These are phyloP conservation scores for Hypomesus transpacificus DNA, from an alignment of 2,113 vertebrate species.

Conservation along the genomic window DNA sequence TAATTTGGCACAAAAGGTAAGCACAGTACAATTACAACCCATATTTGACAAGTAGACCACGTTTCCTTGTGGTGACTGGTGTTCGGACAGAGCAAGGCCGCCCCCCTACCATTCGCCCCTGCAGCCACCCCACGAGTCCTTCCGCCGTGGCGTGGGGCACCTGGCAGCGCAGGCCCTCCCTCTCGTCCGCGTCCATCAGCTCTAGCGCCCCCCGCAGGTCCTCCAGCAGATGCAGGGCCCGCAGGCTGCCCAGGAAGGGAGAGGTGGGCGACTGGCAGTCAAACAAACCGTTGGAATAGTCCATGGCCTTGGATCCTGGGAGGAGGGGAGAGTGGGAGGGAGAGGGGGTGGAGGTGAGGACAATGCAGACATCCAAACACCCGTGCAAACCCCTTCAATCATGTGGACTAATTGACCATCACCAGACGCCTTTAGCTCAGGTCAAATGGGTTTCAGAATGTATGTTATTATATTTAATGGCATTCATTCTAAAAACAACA, in stretches of 20 bases:
- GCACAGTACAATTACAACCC: neutral
- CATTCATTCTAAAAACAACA: too few species aligned
- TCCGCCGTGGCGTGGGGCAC: slow-evolving; percentile 87
- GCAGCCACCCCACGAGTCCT: slow-evolving; percentile 85
- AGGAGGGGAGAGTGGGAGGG: neutral
- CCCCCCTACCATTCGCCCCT: slow-evolving; percentile 79
- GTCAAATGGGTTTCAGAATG: too few species aligned
- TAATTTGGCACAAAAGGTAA: neutral
- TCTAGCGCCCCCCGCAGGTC: slow-evolving; percentile 86
- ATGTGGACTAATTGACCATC: too few species aligned
- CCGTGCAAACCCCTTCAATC: neutral
- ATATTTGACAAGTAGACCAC: too few species aligned
- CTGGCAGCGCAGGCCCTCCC: slow-evolving; percentile 87
- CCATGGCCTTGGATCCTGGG: slow-evolving; percentile 93
- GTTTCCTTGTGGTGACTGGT: too few species aligned
- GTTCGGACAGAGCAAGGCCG: neutral
- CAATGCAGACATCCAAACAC: neutral
- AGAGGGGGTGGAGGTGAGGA: neutral
- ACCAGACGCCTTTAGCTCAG: too few species aligned
- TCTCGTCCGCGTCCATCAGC: slow-evolving; percentile 89
- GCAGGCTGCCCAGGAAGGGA: slow-evolving; percentile 88
- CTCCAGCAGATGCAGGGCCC: slow-evolving; percentile 88
- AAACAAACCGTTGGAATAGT: slow-evolving; percentile 93
- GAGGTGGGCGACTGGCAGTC: slow-evolving; percentile 97
- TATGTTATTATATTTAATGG: too few species aligned